These are phyloP conservation scores for Latheticus oryzae DNA, from an alignment of 2,888 invertebrate genomes.

Conservation along the genomic window DNA sequence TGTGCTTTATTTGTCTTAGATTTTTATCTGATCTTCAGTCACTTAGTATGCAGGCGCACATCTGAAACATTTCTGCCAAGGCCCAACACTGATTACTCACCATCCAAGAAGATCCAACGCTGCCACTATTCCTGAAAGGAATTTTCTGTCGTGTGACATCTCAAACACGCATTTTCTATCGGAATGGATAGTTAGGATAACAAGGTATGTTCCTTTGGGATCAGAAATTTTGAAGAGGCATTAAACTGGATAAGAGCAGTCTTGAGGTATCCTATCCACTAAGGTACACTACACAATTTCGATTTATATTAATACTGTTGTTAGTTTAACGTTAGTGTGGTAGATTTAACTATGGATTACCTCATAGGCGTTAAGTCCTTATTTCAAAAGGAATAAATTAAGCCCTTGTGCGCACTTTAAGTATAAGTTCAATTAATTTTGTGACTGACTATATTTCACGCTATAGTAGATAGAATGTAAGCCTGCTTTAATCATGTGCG, in stretches of 20 bases:
- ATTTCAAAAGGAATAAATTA: too few species aligned
- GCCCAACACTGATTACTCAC: slow-evolving; percentile 22
- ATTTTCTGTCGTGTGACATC: slow-evolving; percentile 15
- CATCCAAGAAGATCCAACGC: slow-evolving; percentile 7
- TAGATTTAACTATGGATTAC: slow-evolving; percentile 43
- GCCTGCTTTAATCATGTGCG: slow-evolving; percentile 26
- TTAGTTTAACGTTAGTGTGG: slow-evolving; percentile 44
- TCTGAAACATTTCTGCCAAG: slow-evolving; percentile 14
- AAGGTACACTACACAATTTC: slow-evolving; percentile 43
- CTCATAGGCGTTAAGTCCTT: slow-evolving; percentile 38
- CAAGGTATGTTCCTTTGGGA: slow-evolving; percentile 45
- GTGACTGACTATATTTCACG: slow-evolving; percentile 21
- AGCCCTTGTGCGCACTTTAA: too few species aligned
- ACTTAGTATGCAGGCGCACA: slow-evolving; percentile 25
- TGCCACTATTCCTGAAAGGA: slow-evolving; percentile 1
- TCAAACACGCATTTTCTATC: slow-evolving; percentile 41
- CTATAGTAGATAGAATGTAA: slow-evolving; percentile 1
- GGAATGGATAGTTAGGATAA: slow-evolving; percentile 46
- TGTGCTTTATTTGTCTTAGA: too few species aligned
- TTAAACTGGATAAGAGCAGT: slow-evolving; percentile 44
- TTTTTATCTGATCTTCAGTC: too few species aligned
- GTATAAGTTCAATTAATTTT: slow-evolving; percentile 35
- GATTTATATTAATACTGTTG: slow-evolving; percentile 50
- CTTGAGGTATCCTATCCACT: slow-evolving; percentile 42
- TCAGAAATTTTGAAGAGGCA: slow-evolving; percentile 47